phyloP scores from a whole-genome alignment of 1,140 invertebrate genomes.

The Diuraphis noxia region DNA sequence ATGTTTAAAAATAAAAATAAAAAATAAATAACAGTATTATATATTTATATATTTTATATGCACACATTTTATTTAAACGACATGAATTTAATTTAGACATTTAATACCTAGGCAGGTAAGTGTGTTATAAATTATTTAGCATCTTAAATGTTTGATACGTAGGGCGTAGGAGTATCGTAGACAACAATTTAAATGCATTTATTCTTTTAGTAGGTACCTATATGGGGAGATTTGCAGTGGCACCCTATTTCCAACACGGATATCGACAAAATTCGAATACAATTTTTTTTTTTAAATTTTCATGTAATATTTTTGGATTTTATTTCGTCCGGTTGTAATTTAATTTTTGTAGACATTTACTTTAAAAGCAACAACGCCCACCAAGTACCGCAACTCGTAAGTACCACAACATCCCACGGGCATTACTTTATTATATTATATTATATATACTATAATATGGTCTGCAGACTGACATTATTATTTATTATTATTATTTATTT shows the following conservation, averaged over 20 bases:
- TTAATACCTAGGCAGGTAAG: neutral
- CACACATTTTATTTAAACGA: neutral
- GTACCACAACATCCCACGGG: neutral
- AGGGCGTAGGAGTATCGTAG: neutral
- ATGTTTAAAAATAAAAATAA: too few species aligned
- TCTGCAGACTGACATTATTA: neutral
- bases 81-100: neutral
- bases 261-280: neutral
- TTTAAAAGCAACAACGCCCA: neutral
- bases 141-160: neutral
- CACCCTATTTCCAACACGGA: too few species aligned
- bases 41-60: too few species aligned
- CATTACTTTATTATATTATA: neutral
- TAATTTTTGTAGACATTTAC: neutral
- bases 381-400: too few species aligned
- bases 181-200: neutral
- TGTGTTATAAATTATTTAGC: neutral
- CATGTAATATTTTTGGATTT: neutral
- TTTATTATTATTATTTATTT: neutral
- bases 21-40: too few species aligned
- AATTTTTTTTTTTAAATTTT: too few species aligned
- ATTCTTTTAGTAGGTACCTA: neutral
- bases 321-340: neutral
- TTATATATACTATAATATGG: too few species aligned
- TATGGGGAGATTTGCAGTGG: too few species aligned